Conservation (phyloP, 53 echinoderm and acorn worm genomes). For the Henricia sp. region DNA sequence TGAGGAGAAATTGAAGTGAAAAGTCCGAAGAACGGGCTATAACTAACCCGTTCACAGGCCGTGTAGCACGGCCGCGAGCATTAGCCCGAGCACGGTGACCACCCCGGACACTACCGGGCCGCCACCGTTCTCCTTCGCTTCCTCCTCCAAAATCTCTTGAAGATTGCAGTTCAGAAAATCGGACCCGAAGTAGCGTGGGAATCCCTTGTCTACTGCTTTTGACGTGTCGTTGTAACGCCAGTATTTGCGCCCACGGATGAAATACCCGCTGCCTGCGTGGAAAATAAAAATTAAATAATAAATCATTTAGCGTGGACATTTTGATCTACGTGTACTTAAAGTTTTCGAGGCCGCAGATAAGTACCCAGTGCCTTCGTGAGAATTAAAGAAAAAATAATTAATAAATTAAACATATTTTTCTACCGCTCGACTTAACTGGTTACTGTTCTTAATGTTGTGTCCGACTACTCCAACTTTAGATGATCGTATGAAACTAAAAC, state of each 20-base stretch:
- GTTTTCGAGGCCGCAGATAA: no score
- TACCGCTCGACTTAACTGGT: no score
- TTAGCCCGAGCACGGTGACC: conserved; percentile 12
- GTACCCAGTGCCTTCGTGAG: no score
- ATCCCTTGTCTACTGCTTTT: conserved; percentile 39
- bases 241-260: conserved; percentile 63
- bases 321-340: no score
- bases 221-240: conserved; percentile 60
- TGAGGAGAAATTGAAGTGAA: background rate
- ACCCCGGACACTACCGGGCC: background rate
- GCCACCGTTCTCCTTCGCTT: conserved; percentile 15
- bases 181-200: conserved; percentile 58
- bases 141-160: conserved; percentile 35
- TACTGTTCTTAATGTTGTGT: no score
- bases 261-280: conserved; percentile 54
- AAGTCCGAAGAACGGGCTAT: background rate
- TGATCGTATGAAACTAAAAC: no score
- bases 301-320: no score
- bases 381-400: no score
- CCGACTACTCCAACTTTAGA: no score
- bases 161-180: conserved; percentile 62
- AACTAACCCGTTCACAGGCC: conserved; percentile 13
- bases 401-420: no score
- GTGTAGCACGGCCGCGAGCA: background rate
- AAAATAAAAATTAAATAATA: background rate